Evolutionary conservation across 2,113 vertebrate genomes (phyloP), one percentile per base, ranked within the genome.

Genomic region (Eulemur rufifrons): DNA sequence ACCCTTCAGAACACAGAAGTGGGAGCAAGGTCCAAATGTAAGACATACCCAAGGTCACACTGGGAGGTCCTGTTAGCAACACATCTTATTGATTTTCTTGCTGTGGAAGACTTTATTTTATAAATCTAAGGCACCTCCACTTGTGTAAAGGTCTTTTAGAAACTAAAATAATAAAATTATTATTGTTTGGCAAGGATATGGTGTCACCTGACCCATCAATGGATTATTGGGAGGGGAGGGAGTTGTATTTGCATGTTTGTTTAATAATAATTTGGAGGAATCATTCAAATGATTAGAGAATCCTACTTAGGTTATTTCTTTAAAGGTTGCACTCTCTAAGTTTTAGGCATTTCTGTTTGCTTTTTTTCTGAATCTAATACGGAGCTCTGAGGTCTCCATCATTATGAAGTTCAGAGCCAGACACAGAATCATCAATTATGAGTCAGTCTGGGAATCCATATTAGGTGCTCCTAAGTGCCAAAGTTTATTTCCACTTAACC

Each of bases 81-180:
- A 76, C 29, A 56, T 82, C 42, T 83, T 42, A 80, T 1, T 39
- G 56, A 15, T 68, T 93, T 95, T 89, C 71, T 98, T 98, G 86
- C 84, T 94, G 85, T 27, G 91, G 95, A 96, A 92, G 92, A 93
- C 39, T 95, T 95, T 97, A 59, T 97, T 97, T 88, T 64, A 89
- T 97, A 95, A 97, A 86, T 64, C 39, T 17, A 95, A 83, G 34
- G 86, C 32, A 84, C 6, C 5, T 47, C 82, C 25, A n/a, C 47
- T 68, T 45, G 25, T 18, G 25, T 66, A 71, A 94, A 61, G 23
- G 5, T n/a, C 94, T 45, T 90, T 89, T 56, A 66, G 52, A 82
- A 59, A 45, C 42, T 87, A 95, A 95, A 96, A 82, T 61, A 37
- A 27, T 32, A 66, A 29, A 47, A 34, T 50, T 42, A 37, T 82